Percentiles rank a stretch among this genome's conserved stretches.
Evolutionary conservation across 2,797 vertebrate genomes (phyloP).

Genomic region (Amblyopsis hoosieri): DNA sequence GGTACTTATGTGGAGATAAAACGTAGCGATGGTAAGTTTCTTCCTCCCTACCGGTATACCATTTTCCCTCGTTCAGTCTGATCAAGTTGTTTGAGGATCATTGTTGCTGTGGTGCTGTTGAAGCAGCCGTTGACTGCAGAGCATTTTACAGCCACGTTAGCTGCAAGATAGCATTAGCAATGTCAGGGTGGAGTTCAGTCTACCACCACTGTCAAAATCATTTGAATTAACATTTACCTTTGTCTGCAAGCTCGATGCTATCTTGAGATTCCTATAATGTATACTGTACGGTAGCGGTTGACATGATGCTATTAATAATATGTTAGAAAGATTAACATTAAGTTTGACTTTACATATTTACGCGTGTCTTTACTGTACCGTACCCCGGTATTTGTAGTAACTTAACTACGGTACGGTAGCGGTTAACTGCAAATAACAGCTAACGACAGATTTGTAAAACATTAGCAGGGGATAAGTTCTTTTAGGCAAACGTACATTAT

Average conservation of each 20-base stretch:
- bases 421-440: slow-evolving; percentile 1
- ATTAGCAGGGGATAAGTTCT: slow-evolving; percentile 33
- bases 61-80: slow-evolving; percentile 28
- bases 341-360: too few species aligned
- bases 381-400: too few species aligned
- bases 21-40: slow-evolving; percentile 93
- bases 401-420: too few species aligned
- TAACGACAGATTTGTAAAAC: slow-evolving; percentile 13
- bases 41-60: slow-evolving; percentile 7
- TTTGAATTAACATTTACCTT: slow-evolving; percentile 51
- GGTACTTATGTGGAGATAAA: slow-evolving; percentile 97
- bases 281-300: too few species aligned
- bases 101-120: slow-evolving; percentile 67
- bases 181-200: slow-evolving; percentile 46
- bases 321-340: too few species aligned
- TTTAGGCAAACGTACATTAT: slow-evolving; percentile 33
- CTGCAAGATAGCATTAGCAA: slow-evolving; percentile 27
- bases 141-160: slow-evolving; percentile 23
- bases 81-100: slow-evolving; percentile 64
- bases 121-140: slow-evolving; percentile 53
- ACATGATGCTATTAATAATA: too few species aligned
- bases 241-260: slow-evolving; percentile 42
- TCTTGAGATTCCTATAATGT: background rate
- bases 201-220: slow-evolving; percentile 32
- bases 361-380: too few species aligned